These are phyloP conservation scores for Synergus laeviventris DNA, from an alignment of 2,888 invertebrate genomes.

Conservation along the genomic window DNA sequence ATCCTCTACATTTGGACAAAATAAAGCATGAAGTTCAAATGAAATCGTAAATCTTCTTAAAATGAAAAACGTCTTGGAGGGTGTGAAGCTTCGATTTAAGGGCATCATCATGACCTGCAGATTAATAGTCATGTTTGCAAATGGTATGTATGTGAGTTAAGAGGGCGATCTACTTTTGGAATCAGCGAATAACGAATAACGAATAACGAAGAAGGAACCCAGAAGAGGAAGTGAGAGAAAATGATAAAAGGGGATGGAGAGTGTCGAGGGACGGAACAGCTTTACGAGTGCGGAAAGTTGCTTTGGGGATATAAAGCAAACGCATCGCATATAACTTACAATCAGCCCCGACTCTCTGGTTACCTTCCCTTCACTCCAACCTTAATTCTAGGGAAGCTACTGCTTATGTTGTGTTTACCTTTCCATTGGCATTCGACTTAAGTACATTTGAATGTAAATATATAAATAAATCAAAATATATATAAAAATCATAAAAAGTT, in stretches of 20 bases:
- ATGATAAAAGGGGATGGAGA: slow-evolving; percentile 57
- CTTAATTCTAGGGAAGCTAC: slow-evolving; percentile 53
- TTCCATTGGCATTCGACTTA: slow-evolving; percentile 58
- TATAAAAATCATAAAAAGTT: too few species aligned
- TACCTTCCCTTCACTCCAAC: slow-evolving; percentile 60
- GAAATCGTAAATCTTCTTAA: slow-evolving; percentile 34
- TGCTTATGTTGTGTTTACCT: slow-evolving; percentile 61
- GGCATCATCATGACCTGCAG: slow-evolving; percentile 35
- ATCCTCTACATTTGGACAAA: neutral
- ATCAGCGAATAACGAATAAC: slow-evolving; percentile 56
- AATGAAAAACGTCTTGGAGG: slow-evolving; percentile 22
- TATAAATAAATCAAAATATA: too few species aligned
- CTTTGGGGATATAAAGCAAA: slow-evolving; percentile 74
- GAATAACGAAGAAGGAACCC: slow-evolving; percentile 45
- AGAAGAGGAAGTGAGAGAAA: slow-evolving; percentile 47
- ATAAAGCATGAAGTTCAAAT: slow-evolving; percentile 5
- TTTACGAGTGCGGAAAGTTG: slow-evolving; percentile 76
- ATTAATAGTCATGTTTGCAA: slow-evolving; percentile 57
- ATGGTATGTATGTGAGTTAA: slow-evolving; percentile 59
- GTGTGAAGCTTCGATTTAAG: slow-evolving; percentile 27
- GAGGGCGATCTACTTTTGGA: slow-evolving; percentile 62
- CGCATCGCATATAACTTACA: slow-evolving; percentile 75
- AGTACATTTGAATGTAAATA: slow-evolving; percentile 6
- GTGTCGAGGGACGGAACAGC: slow-evolving; percentile 60
- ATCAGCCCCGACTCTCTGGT: slow-evolving; percentile 68